Base-by-base conservation (phyloP, 1,140 invertebrate species). In the Camponotus floridanus region DNA sequence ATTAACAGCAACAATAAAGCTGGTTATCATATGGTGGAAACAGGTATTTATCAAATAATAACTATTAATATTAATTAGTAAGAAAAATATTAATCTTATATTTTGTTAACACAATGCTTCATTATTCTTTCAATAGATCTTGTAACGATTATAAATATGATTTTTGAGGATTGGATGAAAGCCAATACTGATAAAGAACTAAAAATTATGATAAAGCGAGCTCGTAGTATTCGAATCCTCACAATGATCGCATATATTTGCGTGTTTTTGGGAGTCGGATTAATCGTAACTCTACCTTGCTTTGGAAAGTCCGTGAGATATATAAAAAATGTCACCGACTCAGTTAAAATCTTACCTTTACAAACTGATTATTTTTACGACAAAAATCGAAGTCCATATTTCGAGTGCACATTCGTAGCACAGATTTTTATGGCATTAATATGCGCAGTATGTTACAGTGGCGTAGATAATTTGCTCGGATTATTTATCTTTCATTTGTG, bases 261-360 rank as follows among this genome's bases (percentile, higher is more conserved):
- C 21, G 65, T 81, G 51, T 5, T 36, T 2, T 2, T 31, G 0
- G 42, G 1, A 7, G 1, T 65, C 31, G 1, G 2, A 55, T n/a
- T 62, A 18, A 0, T 81, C 11, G 13, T 73, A 0, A 18, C 70
- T 45, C 1, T 70, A 48, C 76, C 85, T 26, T 74, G 31, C 3
- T 61, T 81, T 39, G 78, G 78, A 13, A 55, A 33, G 3, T 57
- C 42, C 4, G 15, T 86, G 13, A 68, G 68, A 68, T 57, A 62
- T 18, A 57, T 67, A 3, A 79, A 55, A 31, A 86, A 86, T 33
- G 45, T 80, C 67, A 86, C 85, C 15, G 85, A 73, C 13, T n/a
- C 45, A 13, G 26, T 13, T 3, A 62, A 64, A 11, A 31, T 48
- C 21, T 39, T 76, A 31, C 73, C 76, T 5, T 7, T 79, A 36